These are phyloP conservation scores for Axinella damicornis DNA, from an alignment of 37 sponge, comb jelly and placozoan species.

Conservation along the genomic window DNA sequence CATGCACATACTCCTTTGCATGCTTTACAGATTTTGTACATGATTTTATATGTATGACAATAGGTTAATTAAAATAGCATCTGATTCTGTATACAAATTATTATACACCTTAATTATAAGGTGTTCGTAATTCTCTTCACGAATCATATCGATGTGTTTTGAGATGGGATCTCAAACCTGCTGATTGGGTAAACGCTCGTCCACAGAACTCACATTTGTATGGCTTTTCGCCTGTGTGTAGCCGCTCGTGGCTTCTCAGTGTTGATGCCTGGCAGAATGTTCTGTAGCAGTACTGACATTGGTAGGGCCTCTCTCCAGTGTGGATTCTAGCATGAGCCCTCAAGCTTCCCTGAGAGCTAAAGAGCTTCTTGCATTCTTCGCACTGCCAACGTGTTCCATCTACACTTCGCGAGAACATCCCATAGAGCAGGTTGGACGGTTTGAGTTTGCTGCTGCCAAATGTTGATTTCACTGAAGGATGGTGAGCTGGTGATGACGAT, in stretches of 20 bases:
- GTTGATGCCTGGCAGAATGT: slow-evolving; percentile 72
- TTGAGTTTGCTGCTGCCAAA: too few relatives aligned
- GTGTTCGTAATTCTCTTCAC: too few relatives aligned
- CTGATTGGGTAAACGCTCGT: slow-evolving; percentile 79
- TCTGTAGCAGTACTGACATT: slow-evolving; percentile 72
- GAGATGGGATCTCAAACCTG: slow-evolving; percentile 75
- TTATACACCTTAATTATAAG: too few relatives aligned
- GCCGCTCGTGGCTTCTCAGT: slow-evolving; percentile 64
- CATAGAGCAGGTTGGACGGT: slow-evolving; percentile 46
- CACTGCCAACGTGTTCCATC: slow-evolving; percentile 76
- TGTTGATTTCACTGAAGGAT: too few relatives aligned
- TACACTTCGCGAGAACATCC: slow-evolving; percentile 60
- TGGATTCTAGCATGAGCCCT: slow-evolving; percentile 81
- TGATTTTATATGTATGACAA: too few relatives aligned
- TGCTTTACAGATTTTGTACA: too few relatives aligned
- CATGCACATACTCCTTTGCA: too few relatives aligned
- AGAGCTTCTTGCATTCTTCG: slow-evolving; percentile 61
- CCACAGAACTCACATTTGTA: slow-evolving; percentile 80
- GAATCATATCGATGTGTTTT: slow-evolving; percentile 68
- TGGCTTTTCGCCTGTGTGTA: slow-evolving; percentile 87
- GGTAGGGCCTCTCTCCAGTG: slow-evolving; percentile 82
- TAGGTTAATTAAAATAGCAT: too few relatives aligned
- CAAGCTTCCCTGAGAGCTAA: slow-evolving; percentile 73
- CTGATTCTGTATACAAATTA: too few relatives aligned
- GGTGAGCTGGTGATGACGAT: too few relatives aligned